Percentiles rank a stretch among this genome's conserved stretches.
Conservation (phyloP, 2,113 vertebrate species). For the Lontra canadensis region DNA sequence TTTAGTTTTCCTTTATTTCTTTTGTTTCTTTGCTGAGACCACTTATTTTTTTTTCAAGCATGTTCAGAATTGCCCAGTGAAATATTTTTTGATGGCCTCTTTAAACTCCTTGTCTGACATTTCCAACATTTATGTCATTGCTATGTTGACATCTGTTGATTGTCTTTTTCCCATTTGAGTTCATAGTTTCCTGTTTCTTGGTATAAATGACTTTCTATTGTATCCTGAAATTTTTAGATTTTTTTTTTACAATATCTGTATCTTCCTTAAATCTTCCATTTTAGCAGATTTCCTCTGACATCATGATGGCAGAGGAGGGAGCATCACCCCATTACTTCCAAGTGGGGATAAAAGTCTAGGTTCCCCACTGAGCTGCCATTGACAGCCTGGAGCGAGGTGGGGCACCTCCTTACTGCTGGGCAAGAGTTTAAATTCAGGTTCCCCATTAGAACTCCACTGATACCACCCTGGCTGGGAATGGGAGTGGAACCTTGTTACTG, state of each 20-base stretch:
- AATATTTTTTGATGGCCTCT: not conserved
- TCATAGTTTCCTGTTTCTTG: conserved; percentile 6
- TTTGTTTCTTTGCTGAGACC: conserved; percentile 27
- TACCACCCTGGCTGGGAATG: not conserved
- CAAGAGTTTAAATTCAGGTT: conserved; percentile 22
- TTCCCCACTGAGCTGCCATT: not conserved
- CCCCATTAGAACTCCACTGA: not conserved
- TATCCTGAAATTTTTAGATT: conserved; percentile 19
- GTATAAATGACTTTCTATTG: not conserved
- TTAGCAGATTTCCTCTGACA: conserved; percentile 26
- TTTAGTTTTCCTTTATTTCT: conserved; percentile 39
- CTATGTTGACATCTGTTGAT: not conserved
- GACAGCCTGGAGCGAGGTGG: not conserved
- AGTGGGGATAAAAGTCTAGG: not conserved
- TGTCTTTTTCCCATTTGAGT: conserved; percentile 21
- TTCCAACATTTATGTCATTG: conserved; percentile 3
- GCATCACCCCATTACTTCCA: not conserved
- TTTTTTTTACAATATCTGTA: not conserved
- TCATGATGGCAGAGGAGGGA: not conserved
- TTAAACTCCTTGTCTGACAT: not conserved
- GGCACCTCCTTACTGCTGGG: not conserved
- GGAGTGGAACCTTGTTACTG: not conserved
- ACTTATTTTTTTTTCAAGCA: not conserved
- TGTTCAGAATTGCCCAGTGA: not conserved
- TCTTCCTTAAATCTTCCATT: conserved; percentile 39